A percentile compares a stretch with the other conserved stretches of the same genome.
Evolutionary conservation across 2,797 vertebrate genomes (phyloP).

Genomic region (Chromis chromis): DNA sequence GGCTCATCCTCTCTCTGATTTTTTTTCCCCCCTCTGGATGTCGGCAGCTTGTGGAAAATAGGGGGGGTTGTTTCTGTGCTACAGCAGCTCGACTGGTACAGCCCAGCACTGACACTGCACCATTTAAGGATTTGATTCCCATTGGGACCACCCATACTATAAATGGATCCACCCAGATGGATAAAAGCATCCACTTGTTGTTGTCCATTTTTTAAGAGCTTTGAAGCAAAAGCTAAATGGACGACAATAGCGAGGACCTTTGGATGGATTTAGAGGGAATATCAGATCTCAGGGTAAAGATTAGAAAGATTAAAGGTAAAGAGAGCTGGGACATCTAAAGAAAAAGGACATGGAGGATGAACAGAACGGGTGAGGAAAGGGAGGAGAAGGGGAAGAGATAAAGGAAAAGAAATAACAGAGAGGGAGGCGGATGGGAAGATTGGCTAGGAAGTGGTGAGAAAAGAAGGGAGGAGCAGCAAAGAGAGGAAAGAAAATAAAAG

Average conservation of each 20-base stretch:
- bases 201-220: constrained; percentile 39
- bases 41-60: constrained; percentile 64
- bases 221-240: constrained; percentile 17
- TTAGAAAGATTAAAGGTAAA: constrained; percentile 7
- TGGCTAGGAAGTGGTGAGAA: neutral
- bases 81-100: constrained; percentile 50
- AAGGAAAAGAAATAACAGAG: constrained; percentile 1
- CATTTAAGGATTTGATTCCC: constrained; percentile 81
- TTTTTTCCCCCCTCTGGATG: constrained; percentile 29
- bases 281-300: neutral
- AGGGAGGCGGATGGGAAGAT: neutral
- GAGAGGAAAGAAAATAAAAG: constrained; percentile 7
- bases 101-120: constrained; percentile 68
- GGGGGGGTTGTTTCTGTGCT: constrained; percentile 52
- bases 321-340: constrained; percentile 1
- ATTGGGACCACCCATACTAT: constrained; percentile 70
- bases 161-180: constrained; percentile 65
- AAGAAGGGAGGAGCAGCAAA: constrained; percentile 3
- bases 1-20: constrained; percentile 51
- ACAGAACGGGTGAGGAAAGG: neutral
- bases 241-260: constrained; percentile 28
- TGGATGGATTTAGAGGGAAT: constrained; percentile 7
- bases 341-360: neutral
- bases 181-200: constrained; percentile 44
- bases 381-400: neutral